Percentiles rank a stretch among this genome's conserved stretches.
Evolutionary conservation across 2,797 vertebrate genomes (phyloP).

Genomic region (Xenops minutus): DNA sequence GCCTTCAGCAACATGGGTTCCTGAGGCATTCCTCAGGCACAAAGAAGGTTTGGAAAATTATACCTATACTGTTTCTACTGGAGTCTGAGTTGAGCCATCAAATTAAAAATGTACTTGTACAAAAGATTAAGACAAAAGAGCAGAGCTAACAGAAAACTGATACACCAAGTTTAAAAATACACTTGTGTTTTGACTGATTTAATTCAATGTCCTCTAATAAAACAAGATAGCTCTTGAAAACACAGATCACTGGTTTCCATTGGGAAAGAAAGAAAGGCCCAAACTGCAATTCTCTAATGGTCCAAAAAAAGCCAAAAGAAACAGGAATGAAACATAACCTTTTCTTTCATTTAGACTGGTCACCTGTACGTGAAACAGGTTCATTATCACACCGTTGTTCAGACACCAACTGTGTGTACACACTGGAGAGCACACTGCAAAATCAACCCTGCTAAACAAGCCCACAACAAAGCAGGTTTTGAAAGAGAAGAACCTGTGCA

Average conservation of each 20-base stretch:
- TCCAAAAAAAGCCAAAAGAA: not conserved
- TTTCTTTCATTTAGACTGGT: not conserved
- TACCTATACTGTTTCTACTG: rapidly evolving
- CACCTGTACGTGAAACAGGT: not conserved
- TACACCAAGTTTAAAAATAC: not conserved
- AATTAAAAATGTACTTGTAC: not conserved
- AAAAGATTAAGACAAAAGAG: not conserved
- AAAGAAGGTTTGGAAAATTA: not conserved
- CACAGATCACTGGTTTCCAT: not conserved
- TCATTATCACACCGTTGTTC: not conserved
- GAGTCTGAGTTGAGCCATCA: not conserved
- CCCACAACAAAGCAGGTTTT: not conserved
- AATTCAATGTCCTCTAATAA: not conserved
- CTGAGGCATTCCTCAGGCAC: not conserved
- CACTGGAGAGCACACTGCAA: not conserved
- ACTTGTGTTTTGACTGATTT: not conserved
- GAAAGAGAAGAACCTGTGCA: not conserved
- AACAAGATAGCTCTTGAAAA: not conserved
- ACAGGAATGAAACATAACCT: not conserved
- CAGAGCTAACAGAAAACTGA: not conserved
- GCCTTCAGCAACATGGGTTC: not conserved
- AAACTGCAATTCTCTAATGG: not conserved
- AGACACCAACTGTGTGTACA: not conserved
- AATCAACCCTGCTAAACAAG: not conserved
- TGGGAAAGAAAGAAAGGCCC: not conserved